A percentile compares a stretch with the other conserved stretches of the same genome.
phyloP scores from a whole-genome alignment of 2,113 vertebrate species.

The Bambusicola thoracicus region DNA sequence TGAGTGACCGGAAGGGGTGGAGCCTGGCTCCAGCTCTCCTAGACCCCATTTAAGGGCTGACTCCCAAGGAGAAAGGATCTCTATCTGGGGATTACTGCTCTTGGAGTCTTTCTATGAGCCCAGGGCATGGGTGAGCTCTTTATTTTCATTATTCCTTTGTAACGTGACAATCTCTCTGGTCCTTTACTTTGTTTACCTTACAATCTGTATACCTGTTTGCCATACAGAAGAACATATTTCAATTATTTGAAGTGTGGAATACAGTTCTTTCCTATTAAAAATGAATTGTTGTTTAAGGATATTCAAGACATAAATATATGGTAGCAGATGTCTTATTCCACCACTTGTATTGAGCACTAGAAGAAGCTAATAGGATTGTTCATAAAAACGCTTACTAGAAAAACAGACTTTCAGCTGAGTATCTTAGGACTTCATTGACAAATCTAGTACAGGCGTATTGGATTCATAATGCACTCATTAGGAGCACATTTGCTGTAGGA shows the following conservation, averaged over 20 bases:
- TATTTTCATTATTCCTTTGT: too few relatives aligned
- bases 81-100: too few relatives aligned
- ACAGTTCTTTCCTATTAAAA: conserved; percentile 18
- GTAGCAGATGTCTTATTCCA: not conserved
- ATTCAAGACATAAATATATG: not conserved
- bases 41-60: too few relatives aligned
- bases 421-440: not conserved
- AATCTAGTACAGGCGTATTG: not conserved
- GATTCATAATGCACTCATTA: conserved; percentile 3
- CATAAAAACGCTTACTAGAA: not conserved
- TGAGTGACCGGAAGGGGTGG: too few relatives aligned
- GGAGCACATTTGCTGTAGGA: not conserved
- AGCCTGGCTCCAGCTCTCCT: too few relatives aligned
- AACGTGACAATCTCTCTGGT: too few relatives aligned
- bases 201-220: too few relatives aligned
- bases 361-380: not conserved
- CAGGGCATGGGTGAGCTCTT: too few relatives aligned
- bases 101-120: too few relatives aligned
- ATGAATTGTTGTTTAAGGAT: not conserved
- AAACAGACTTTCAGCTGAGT: not conserved
- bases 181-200: too few relatives aligned
- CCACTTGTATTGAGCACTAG: not conserved
- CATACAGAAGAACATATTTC: too few relatives aligned
- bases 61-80: too few relatives aligned
- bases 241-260: conserved; percentile 5